Evolutionary conservation across 2,888 invertebrate species (phyloP).

Genomic region (Callyntrura guangdongensis): DNA sequence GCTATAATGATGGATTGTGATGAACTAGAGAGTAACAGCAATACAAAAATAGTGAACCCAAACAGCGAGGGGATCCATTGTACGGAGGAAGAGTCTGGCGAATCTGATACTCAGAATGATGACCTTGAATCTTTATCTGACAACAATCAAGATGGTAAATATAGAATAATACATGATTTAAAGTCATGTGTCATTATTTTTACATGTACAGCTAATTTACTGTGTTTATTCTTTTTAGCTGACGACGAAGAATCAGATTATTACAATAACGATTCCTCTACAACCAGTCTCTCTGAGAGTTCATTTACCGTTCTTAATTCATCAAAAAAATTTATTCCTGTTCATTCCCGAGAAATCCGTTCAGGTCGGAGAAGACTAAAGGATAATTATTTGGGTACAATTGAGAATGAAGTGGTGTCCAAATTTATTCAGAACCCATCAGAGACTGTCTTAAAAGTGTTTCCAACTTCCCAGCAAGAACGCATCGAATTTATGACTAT

Average conservation of each 20-base stretch:
- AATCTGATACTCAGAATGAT: conserved; percentile 69
- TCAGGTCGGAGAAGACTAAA: conserved; percentile 68
- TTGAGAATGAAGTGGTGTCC: conserved; percentile 69
- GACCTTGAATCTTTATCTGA: conserved; percentile 70
- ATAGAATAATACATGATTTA: neutral
- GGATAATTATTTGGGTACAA: conserved; percentile 32
- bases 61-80: conserved; percentile 33
- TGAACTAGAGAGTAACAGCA: conserved; percentile 59
- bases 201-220: neutral
- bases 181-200: no score
- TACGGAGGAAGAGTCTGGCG: conserved; percentile 57
- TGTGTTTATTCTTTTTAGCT: conserved; percentile 23
- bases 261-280: conserved; percentile 72
- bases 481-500: conserved; percentile 62
- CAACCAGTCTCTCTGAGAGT: conserved; percentile 70
- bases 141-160: conserved; percentile 68
- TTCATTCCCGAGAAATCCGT: conserved; percentile 68
- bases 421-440: conserved; percentile 65
- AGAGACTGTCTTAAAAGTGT: conserved; percentile 47
- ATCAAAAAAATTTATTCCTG: conserved; percentile 71
- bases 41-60: conserved; percentile 20
- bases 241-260: conserved; percentile 75
- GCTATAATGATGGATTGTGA: conserved; percentile 71
- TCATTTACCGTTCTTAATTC: conserved; percentile 70
- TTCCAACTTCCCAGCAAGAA: conserved; percentile 58